Base-by-base conservation (phyloP, 1,140 invertebrate species). In the Brachionus paranguensis region DNA sequence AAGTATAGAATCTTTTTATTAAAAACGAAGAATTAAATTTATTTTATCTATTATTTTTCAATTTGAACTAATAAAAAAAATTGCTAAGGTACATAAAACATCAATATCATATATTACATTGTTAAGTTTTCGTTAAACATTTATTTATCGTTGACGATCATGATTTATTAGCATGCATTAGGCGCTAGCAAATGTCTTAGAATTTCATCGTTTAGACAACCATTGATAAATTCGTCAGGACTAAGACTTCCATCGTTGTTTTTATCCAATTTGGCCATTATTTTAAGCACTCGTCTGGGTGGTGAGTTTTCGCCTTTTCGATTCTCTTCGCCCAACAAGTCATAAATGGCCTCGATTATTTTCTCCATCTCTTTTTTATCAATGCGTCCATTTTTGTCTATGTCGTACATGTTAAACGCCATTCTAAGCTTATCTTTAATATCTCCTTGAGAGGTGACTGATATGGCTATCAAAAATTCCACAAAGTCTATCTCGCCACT, bases 281-380 rank as follows among this genome's bases (percentile, higher is more conserved):
- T 78, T 70, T 78, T 78, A n/a, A 47, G 14, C 3, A 78, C 84
- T n/a, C 84, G 53, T 37, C 55, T 65, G n/a, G 41, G 41, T 50
- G 84, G 84, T 7, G 72, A 43, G 65, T 84, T 84, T 53, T 84
- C 74, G 12, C 72, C 84, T 53, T 78, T 84, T 7, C 84, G 72
- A n/a, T 84, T 84, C 24, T 84, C 84, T 47, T 84, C 84, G 10
- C 84, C 84, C 17, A 78, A 20, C 20, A 84, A 70, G 70, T 84
- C 84, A 12, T 84, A 84, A 70, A 84, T 78, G n/a, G 84, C 84
- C 29, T 84, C 70, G 33, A 84, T 78, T 84, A 84, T 84, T 53
- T 84, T 78, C 11, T 64, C 50, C 84, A 84, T 84, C 45, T 84
- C 84, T 53, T 84, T 84, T 20, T 43, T 50, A 37, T 84, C 84